Conservation (phyloP, 1,140 invertebrate species). For the Drosophila arizonae region DNA sequence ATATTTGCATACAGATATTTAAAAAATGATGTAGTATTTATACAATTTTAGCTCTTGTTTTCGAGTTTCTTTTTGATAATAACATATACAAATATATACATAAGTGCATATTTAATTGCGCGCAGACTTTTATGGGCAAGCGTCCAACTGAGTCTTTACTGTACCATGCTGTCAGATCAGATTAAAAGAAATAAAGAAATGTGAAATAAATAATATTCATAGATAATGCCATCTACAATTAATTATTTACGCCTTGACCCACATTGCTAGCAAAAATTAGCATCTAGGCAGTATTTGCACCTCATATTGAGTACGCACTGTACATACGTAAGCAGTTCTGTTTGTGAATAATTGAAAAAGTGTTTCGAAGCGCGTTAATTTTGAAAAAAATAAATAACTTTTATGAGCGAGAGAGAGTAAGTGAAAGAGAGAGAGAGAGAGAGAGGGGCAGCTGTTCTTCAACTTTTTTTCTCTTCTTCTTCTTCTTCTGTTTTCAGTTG, state of each 20-base stretch:
- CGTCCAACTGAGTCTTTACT: no score
- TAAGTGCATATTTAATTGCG: no score
- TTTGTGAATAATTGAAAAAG: background rate
- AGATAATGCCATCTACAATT: background rate
- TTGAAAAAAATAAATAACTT: slow-evolving; percentile 31
- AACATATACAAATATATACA: no score
- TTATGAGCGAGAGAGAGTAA: background rate
- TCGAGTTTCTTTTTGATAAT: no score
- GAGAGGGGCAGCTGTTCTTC: slow-evolving; percentile 24
- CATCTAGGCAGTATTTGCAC: background rate
- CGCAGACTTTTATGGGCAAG: no score
- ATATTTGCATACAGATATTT: no score
- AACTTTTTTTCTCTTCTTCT: background rate
- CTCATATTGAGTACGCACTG: background rate
- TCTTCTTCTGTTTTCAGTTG: background rate
- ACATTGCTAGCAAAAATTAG: background rate
- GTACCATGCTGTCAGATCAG: background rate
- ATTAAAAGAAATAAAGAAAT: background rate
- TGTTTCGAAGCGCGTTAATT: slow-evolving; percentile 7
- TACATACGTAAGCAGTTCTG: background rate
- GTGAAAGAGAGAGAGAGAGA: no score
- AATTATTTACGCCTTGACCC: background rate
- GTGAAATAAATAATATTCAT: background rate
- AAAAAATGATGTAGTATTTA: no score
- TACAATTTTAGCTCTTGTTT: no score